Evolutionary conservation across 2,113 vertebrate genomes (phyloP), one percentile per base, ranked within the genome.

Genomic region (Rana temporaria): DNA sequence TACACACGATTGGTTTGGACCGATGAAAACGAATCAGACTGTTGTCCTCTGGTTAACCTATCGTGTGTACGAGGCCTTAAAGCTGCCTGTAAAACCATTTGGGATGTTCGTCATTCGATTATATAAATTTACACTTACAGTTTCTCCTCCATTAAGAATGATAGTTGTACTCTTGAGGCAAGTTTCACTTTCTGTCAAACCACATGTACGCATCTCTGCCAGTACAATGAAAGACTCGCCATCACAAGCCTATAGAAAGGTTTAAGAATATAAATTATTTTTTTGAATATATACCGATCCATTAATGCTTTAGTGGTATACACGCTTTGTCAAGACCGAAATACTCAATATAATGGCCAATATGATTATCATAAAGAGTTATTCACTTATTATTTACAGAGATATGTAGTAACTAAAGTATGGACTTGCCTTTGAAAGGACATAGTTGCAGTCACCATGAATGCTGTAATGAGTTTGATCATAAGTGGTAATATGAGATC

Each of bases 181-280:
- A 0, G 94, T 97, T 88, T 93, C 94, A 0, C 87, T 94, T 68
- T 95, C 93, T 0, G 89, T 89, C 79, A 96, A 65, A 0, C 95
- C 95, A 19, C 98, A 99, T 85, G 91, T 92, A 14, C 91, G 87
- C 81, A 99, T 89, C 12, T 99, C 96, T 2, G 88, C 96, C 84
- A 97, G 84, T 75, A 98, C 90, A 0, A 90, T 93, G 86, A 95
- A 97, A 15, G 76, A 24, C 0, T 79, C 84, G 53, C 87, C 87
- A 15, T 88, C 56, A 77, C 91, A 94, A 38, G 89, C 84, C 94
- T 95, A 78, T 7, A 8, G 2, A 74, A 74, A 16, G 60, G 38
- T 84, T 18, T 52, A 16, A 3, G 22, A 38, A 38, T 38, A 38
- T 38, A 30, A n/a, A n/a, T n/a, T n/a, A n/a, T n/a, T 38, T 8